phyloP scores from a whole-genome alignment of 2,888 invertebrate genomes.

The Leptopterna dolabrata region DNA sequence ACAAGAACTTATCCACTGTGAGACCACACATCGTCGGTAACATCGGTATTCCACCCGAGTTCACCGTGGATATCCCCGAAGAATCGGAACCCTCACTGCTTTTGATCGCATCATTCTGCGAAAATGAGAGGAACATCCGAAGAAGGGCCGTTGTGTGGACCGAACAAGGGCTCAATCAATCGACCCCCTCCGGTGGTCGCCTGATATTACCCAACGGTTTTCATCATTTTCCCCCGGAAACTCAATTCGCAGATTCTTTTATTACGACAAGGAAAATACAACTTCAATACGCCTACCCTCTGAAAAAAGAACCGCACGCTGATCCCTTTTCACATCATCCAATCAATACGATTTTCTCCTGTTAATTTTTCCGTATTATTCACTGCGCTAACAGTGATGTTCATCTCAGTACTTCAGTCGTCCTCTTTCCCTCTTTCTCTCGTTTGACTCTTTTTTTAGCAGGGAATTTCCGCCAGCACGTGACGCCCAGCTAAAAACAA shows the following conservation, averaged over 20 bases:
- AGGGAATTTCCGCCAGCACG: background rate
- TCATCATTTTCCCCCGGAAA: background rate
- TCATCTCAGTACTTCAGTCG: background rate
- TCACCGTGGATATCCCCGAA: too few relatives aligned
- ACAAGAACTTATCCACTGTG: too few relatives aligned
- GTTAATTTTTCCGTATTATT: background rate
- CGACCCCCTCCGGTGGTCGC: background rate
- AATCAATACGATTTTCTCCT: conserved; percentile 18
- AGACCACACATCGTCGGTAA: too few relatives aligned
- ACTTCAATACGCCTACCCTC: too few relatives aligned
- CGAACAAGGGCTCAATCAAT: background rate
- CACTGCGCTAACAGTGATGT: background rate
- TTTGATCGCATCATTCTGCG: background rate
- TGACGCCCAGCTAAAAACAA: background rate
- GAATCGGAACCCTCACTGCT: background rate
- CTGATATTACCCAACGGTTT: background rate
- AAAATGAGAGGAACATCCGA: background rate
- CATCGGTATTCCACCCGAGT: too few relatives aligned
- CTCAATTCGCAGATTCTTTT: background rate
- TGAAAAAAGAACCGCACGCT: background rate
- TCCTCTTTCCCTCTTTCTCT: background rate
- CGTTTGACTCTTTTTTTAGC: background rate
- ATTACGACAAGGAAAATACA: background rate
- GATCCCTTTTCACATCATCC: background rate
- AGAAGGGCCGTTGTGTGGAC: background rate